Conservation (phyloP, 2,888 invertebrate genomes). For the Liodrosophila aerea region DNA sequence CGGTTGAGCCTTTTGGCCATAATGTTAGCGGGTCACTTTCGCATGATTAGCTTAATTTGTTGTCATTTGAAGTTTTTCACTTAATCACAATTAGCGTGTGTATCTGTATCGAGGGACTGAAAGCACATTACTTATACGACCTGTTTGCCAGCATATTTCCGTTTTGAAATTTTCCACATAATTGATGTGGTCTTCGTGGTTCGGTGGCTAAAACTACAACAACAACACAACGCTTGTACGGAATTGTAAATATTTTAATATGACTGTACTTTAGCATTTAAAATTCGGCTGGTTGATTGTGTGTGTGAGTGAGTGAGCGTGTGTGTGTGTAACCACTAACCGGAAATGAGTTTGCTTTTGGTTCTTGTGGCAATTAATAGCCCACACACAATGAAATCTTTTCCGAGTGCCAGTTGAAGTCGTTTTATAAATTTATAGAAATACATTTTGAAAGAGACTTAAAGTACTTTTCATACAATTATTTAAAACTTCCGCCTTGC, state of each 20-base stretch:
- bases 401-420: no score
- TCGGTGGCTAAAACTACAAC: constrained; percentile 65
- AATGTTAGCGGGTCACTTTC: not conserved
- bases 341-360: constrained; percentile 69
- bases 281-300: constrained; percentile 47
- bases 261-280: constrained; percentile 29
- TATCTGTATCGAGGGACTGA: constrained; percentile 9
- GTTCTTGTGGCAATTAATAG: constrained; percentile 49
- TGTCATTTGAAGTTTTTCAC: constrained; percentile 34
- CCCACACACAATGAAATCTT: no score
- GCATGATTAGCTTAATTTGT: constrained; percentile 19
- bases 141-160: constrained; percentile 36
- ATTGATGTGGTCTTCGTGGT: constrained; percentile 70
- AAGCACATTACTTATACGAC: not conserved
- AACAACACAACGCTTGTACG: constrained; percentile 34
- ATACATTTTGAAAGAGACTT: not conserved
- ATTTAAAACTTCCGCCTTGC: constrained; percentile 55
- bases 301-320: constrained; percentile 16
- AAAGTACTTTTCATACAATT: not conserved
- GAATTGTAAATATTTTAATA: constrained; percentile 16
- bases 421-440: not conserved
- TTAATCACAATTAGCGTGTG: constrained; percentile 44
- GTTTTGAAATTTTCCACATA: constrained; percentile 56
- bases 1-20: constrained; percentile 6
- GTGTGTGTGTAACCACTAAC: constrained; percentile 22